phyloP scores from a whole-genome alignment of 2,113 vertebrate genomes.

The Oplegnathus fasciatus region DNA sequence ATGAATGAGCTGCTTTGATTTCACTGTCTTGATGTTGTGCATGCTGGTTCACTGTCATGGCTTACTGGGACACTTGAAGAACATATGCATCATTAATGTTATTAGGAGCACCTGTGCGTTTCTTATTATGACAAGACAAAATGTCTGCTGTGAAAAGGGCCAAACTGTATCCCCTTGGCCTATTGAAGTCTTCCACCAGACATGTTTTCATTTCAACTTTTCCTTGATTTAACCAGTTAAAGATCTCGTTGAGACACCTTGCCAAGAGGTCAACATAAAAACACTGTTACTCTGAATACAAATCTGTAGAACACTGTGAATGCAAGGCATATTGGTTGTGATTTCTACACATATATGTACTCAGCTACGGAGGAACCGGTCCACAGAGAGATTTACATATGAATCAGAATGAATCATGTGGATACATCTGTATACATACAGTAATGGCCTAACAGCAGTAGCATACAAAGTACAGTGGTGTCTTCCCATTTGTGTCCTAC shows the following conservation, averaged over 20 bases:
- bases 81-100: neutral
- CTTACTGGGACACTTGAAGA: neutral
- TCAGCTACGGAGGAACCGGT: neutral
- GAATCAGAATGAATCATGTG: neutral
- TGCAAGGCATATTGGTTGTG: neutral
- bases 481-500: neutral
- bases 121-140: neutral
- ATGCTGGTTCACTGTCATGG: neutral
- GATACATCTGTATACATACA: neutral
- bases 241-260: neutral
- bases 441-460: neutral
- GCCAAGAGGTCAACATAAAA: neutral
- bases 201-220: neutral
- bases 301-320: neutral
- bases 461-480: neutral
- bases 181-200: neutral
- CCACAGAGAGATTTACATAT: neutral
- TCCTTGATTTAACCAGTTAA: neutral
- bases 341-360: neutral
- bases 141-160: neutral
- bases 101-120: neutral
- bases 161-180: neutral
- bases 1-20: neutral
- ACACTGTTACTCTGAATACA: neutral
- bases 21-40: neutral